Percentiles rank a stretch among this genome's conserved stretches.
Evolutionary conservation across 2,888 invertebrate genomes (phyloP).

Genomic region (Oeneis ivallda): DNA sequence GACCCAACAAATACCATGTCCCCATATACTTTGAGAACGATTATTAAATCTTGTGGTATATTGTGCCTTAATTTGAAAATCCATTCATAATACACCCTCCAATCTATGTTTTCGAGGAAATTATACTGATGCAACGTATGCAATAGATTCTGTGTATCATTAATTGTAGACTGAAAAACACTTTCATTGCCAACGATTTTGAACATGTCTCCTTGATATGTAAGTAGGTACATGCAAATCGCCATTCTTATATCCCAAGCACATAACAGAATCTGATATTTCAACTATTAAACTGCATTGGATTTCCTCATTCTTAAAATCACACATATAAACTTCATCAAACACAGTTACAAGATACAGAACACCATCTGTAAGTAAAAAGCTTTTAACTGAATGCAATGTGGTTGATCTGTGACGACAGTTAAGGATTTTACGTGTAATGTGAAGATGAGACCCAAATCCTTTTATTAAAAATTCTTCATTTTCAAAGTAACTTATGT

Average conservation of each 20-base stretch:
- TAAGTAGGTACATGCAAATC: conserved; percentile 52
- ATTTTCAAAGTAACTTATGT: conserved; percentile 57
- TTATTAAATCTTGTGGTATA: conserved; percentile 54
- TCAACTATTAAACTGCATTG: conserved; percentile 39
- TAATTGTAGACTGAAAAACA: conserved; percentile 44
- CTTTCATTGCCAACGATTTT: conserved; percentile 44
- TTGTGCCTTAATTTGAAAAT: conserved; percentile 51
- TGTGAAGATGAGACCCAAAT: conserved; percentile 49
- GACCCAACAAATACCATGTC: conserved; percentile 65
- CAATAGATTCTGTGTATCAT: conserved; percentile 48
- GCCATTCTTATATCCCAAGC: conserved; percentile 49
- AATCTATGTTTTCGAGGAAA: conserved; percentile 62
- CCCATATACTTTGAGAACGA: conserved; percentile 57
- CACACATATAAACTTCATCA: conserved; percentile 53
- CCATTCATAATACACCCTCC: conserved; percentile 63
- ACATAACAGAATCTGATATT: conserved; percentile 50
- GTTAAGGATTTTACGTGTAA: conserved; percentile 54
- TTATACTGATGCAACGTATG: conserved; percentile 51
- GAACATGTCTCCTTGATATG: conserved; percentile 55
- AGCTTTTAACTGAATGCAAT: conserved; percentile 53
- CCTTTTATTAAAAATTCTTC: conserved; percentile 48
- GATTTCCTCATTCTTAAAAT: conserved; percentile 42
- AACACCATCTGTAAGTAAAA: conserved; percentile 45
- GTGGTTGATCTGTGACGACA: conserved; percentile 44
- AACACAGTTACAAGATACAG: conserved; percentile 53